phyloP scores from a whole-genome alignment of 2,113 vertebrate genomes.

The Pelodiscus sinensis region DNA sequence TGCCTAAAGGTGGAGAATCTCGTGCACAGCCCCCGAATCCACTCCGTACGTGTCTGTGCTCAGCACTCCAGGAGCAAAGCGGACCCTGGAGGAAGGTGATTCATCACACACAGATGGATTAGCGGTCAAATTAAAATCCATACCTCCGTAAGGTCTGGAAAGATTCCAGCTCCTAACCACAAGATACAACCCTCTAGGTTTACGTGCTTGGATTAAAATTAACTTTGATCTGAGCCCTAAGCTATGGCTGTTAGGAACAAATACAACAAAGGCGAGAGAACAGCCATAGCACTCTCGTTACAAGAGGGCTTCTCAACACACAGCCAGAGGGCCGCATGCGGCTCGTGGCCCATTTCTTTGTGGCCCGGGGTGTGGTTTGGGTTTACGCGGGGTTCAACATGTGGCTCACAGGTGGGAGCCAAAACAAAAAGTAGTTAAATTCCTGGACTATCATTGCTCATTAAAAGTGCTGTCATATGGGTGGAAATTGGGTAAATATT shows the following conservation, averaged over 20 bases:
- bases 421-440: too few relatives aligned
- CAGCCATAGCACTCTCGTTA: background rate
- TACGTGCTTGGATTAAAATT: constrained; percentile 13
- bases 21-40: background rate
- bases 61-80: constrained; percentile 29
- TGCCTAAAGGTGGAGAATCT: background rate
- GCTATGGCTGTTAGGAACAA: constrained; percentile 38
- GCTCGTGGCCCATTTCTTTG: too few relatives aligned
- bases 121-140: constrained; percentile 7
- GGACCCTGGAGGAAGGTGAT: constrained; percentile 7
- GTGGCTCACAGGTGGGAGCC: too few relatives aligned
- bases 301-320: too few relatives aligned
- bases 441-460: too few relatives aligned
- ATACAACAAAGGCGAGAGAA: constrained; percentile 14
- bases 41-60: constrained; percentile 14
- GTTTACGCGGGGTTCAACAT: too few relatives aligned
- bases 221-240: constrained; percentile 41
- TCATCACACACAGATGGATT: background rate
- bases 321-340: too few relatives aligned
- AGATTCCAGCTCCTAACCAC: constrained; percentile 49
- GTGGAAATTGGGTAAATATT: too few relatives aligned
- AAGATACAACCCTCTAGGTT: constrained; percentile 45
- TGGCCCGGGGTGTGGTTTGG: too few relatives aligned
- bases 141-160: background rate
- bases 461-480: too few relatives aligned